Evolutionary conservation across 2,797 vertebrate species (phyloP).

Genomic region (Mycteria americana): DNA sequence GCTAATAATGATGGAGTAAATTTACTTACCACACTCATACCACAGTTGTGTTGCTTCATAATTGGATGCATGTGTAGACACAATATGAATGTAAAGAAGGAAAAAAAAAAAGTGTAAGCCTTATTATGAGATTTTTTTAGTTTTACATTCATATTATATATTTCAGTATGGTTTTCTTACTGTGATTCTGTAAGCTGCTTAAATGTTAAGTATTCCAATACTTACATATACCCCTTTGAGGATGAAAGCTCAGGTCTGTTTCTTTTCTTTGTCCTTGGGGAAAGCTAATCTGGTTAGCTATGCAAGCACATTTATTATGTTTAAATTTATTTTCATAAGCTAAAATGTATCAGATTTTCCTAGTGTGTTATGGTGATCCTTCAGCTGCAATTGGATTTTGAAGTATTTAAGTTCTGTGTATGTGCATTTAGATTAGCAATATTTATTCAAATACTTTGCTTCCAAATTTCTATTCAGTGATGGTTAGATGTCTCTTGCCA

Average conservation of each 20-base stretch:
- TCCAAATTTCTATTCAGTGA: background rate
- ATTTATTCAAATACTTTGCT: background rate
- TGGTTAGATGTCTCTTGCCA: background rate
- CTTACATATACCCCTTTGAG: background rate
- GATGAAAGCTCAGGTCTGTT: background rate
- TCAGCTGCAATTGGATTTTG: background rate
- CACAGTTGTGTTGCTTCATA: background rate
- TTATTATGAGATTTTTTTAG: background rate
- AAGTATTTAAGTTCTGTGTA: background rate
- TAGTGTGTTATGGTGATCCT: background rate
- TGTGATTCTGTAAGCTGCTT: background rate
- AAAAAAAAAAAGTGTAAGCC: background rate
- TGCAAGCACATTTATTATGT: background rate
- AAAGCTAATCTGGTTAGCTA: background rate
- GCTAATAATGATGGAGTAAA: background rate
- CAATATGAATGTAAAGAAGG: background rate
- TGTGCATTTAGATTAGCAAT: background rate
- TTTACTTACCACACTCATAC: background rate
- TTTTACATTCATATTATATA: background rate
- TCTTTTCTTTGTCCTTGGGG: background rate
- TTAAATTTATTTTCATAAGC: background rate
- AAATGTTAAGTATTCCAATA: background rate
- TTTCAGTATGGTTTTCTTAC: background rate
- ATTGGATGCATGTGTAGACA: background rate
- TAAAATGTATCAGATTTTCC: background rate